A percentile compares a stretch with the other conserved stretches of the same genome.
These are phyloP conservation scores for Anticlea derivata DNA, from an alignment of 2,888 invertebrate species.

Conservation along the genomic window DNA sequence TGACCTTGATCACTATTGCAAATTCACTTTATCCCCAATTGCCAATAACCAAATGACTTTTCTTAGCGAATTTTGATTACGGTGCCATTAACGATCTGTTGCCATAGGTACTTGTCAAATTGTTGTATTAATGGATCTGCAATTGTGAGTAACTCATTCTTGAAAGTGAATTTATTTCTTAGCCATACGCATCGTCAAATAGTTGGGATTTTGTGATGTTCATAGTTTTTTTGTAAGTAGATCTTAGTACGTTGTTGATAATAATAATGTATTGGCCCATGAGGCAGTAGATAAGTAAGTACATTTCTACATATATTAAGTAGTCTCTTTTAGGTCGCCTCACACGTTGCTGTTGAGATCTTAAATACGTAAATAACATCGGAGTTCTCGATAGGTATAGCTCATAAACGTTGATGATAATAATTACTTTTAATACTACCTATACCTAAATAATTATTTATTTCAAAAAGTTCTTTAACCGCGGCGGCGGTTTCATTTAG, in stretches of 20 bases:
- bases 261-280: conserved; percentile 59
- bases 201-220: conserved; percentile 67
- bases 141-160: conserved; percentile 45
- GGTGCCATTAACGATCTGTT: conserved; percentile 48
- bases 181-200: conserved; percentile 53
- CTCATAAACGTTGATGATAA: conserved; percentile 33
- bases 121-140: conserved; percentile 44
- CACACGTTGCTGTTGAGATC: conserved; percentile 59
- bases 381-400: conserved; percentile 35
- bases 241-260: conserved; percentile 74
- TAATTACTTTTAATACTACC: conserved; percentile 32
- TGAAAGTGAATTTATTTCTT: conserved; percentile 50
- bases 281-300: conserved; percentile 66
- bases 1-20: conserved; percentile 45
- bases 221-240: conserved; percentile 72
- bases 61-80: conserved; percentile 39
- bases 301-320: conserved; percentile 75
- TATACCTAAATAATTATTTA: background rate
- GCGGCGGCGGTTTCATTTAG: background rate
- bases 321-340: conserved; percentile 68
- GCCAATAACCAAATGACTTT: conserved; percentile 44
- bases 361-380: conserved; percentile 50
- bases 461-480: conserved; percentile 2
- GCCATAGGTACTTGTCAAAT: conserved; percentile 42
- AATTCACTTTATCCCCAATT: conserved; percentile 46